Base-by-base conservation (phyloP, 2,888 invertebrate genomes). In the Tanytarsus gracilentus region DNA sequence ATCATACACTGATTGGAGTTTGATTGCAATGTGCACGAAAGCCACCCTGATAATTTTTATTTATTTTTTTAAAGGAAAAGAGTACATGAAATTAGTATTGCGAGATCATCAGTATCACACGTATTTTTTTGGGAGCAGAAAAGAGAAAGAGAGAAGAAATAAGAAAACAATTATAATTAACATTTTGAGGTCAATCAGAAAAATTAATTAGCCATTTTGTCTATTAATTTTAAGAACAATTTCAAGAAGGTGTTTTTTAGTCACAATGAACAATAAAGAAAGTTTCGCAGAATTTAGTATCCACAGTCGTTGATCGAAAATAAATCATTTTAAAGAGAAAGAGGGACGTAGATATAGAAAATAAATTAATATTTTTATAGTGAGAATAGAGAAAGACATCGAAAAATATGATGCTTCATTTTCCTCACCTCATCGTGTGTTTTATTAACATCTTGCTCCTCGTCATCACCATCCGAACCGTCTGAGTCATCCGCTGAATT, bases 381-480 rank as follows among this genome's bases (percentile, higher is more conserved):
- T n/a, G n/a, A n/a, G n/a, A n/a, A n/a, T n/a, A n/a, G n/a, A n/a
- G 26, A 14, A n/a, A 33, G 48, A 50, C 9, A 30, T 48, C 7
- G 9, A 30, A 50, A 56, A 36, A 39, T 29, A 48, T 4, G 52
- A 30, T 21, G 48, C 25, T 1, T 25, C 33, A 3, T 27, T 7
- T 16, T 33, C 62, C 63, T 64, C 62, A 66, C 66, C 62, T 74
- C 72, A 63, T 71, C 72, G 50, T 74, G 73, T 62, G 66, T 63
- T 63, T 63, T 51, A 62, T 26, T 68, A 64, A 33, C 67, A 65
- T 68, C 67, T 7, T 67, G 66, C n/a, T 74, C 74, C 50, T 75
- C 73, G 39, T 74, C 74, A 23, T 67, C 72, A 63, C 72, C 73
- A 61, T 73, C 73, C 1, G 66, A 67, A 44, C 21, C 27, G 27